A percentile compares a stretch with the other conserved stretches of the same genome.
phyloP scores from a whole-genome alignment of 2,797 vertebrate genomes.

The Coracias cyanogaster region DNA sequence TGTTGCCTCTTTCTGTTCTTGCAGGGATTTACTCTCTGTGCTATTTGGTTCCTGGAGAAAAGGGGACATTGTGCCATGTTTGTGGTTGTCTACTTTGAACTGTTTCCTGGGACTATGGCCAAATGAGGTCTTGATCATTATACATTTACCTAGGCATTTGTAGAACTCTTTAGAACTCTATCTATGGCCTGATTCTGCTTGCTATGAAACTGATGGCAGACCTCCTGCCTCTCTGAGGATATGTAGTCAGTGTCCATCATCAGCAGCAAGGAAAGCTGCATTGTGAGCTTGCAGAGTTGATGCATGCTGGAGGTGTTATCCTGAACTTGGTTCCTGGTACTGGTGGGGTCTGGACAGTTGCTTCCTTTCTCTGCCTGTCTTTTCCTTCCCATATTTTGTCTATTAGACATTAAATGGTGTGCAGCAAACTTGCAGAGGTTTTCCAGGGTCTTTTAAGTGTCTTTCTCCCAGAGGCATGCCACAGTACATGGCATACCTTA shows the following conservation, averaged over 20 bases:
- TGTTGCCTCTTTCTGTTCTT: rapidly evolving
- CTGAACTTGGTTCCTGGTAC: rapidly evolving
- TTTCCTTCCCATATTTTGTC: not conserved
- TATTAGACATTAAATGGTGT: rapidly evolving
- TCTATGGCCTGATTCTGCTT: not conserved
- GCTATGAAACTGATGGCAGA: not conserved
- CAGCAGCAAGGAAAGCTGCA: not conserved
- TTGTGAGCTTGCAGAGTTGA: rapidly evolving
- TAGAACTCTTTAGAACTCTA: not conserved
- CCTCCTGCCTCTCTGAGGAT: not conserved
- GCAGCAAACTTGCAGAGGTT: not conserved
- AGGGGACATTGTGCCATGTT: rapidly evolving
- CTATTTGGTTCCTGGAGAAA: not conserved
- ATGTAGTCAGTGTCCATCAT: not conserved
- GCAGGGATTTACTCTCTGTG: not conserved
- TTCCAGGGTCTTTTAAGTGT: not conserved
- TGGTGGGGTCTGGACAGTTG: not conserved
- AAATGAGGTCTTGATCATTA: not conserved
- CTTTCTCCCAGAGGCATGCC: not conserved
- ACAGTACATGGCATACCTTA: rapidly evolving
- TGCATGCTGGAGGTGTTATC: rapidly evolving
- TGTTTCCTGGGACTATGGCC: not conserved
- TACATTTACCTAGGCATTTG: not conserved
- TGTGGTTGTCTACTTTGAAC: not conserved
- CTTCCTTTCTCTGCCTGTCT: not conserved